phyloP scores from a whole-genome alignment of 2,797 vertebrate genomes.

The Clarias fuscus region DNA sequence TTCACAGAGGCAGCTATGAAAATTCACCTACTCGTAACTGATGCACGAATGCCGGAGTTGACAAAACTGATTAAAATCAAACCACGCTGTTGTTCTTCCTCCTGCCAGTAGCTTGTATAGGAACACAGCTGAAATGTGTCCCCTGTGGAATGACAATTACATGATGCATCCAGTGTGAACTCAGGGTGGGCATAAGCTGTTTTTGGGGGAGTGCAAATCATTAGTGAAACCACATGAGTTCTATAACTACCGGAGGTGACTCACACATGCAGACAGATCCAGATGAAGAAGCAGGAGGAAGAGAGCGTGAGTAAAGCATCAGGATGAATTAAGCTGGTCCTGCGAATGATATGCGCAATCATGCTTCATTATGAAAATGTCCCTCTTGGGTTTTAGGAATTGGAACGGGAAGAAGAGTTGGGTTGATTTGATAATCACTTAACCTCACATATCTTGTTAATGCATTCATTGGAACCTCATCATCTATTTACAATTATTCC shows the following conservation, averaged over 20 bases:
- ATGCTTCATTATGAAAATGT: not conserved
- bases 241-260: slow-evolving; percentile 7
- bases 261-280: slow-evolving; percentile 11
- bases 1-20: not conserved
- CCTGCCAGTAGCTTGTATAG: slow-evolving; percentile 5
- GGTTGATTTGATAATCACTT: slow-evolving; percentile 12
- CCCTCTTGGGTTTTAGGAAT: not conserved
- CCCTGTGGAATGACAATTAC: slow-evolving; percentile 3
- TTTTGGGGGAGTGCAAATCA: slow-evolving; percentile 1
- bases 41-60: not conserved
- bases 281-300: slow-evolving; percentile 13
- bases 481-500: not conserved
- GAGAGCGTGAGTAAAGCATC: not conserved
- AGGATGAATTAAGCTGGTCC: not conserved
- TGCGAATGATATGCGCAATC: not conserved
- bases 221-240: slow-evolving; percentile 21
- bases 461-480: not conserved
- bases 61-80: slow-evolving; percentile 4
- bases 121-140: not conserved
- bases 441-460: not conserved
- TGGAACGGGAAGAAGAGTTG: not conserved
- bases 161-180: not conserved
- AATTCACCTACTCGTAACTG: not conserved
- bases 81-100: not conserved
- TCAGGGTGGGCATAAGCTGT: slow-evolving; percentile 11